Conservation (phyloP, 2,797 vertebrate species). For the Pseudomugil gertrudae region DNA sequence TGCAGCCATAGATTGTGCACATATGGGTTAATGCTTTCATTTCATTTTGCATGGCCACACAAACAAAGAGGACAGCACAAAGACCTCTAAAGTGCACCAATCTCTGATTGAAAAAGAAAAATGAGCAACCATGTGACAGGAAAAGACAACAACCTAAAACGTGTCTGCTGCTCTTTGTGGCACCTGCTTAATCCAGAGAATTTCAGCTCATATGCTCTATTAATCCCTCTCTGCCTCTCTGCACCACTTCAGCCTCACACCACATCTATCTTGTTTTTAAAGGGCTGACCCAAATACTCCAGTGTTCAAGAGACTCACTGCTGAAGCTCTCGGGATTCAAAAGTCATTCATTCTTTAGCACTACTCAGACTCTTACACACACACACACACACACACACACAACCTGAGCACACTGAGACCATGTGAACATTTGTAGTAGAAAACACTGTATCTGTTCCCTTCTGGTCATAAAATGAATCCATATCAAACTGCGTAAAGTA, state of each 20-base stretch:
- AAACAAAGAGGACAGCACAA: slow-evolving; percentile 41
- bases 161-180: slow-evolving; percentile 50
- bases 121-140: slow-evolving; percentile 44
- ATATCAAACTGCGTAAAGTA: slow-evolving; percentile 32
- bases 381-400: slow-evolving; percentile 3
- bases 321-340: slow-evolving; percentile 72
- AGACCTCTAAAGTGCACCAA: slow-evolving; percentile 16
- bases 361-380: slow-evolving; percentile 23
- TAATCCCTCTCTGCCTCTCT: slow-evolving; percentile 73
- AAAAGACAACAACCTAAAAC: slow-evolving; percentile 37
- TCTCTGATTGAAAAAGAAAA: slow-evolving; percentile 31
- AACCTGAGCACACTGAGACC: slow-evolving; percentile 2
- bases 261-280: slow-evolving; percentile 71
- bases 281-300: slow-evolving; percentile 79
- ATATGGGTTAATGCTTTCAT: slow-evolving; percentile 71
- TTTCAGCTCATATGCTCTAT: slow-evolving; percentile 74
- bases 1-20: slow-evolving; percentile 54
- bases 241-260: slow-evolving; percentile 66
- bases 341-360: slow-evolving; percentile 72
- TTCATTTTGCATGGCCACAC: slow-evolving; percentile 50
- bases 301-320: slow-evolving; percentile 67
- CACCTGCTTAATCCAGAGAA: slow-evolving; percentile 76
- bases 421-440: slow-evolving; percentile 23
- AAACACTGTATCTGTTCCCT: slow-evolving; percentile 5
- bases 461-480: slow-evolving; percentile 24